Conservation (phyloP, 2,113 vertebrate species). For the Hemichromis elongatus region DNA sequence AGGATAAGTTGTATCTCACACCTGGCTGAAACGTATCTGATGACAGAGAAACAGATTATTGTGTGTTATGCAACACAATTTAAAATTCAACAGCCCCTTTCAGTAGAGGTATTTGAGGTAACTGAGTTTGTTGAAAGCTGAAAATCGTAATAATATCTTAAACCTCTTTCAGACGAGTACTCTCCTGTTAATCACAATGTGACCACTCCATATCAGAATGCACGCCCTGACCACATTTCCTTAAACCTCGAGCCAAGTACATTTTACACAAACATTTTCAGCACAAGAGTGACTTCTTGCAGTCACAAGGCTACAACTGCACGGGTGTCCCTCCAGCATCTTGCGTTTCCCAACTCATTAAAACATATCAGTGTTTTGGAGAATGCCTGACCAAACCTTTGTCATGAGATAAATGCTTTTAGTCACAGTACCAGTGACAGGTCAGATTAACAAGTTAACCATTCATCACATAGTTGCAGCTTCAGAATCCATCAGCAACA, state of each 20-base stretch:
- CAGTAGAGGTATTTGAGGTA: background rate
- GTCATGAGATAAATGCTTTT: background rate
- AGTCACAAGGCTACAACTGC: background rate
- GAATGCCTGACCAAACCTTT: background rate
- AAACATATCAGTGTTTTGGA: background rate
- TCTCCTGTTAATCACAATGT: background rate
- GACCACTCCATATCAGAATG: background rate
- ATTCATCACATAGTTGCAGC: background rate
- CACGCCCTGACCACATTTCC: background rate
- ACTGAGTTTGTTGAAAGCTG: background rate
- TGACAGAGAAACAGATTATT: background rate
- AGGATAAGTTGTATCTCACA: conserved; percentile 66
- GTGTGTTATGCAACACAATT: background rate
- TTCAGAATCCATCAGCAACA: background rate
- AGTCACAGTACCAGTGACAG: background rate
- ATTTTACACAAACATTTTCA: background rate
- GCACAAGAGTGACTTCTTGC: background rate
- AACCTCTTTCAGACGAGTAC: background rate
- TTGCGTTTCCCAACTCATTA: background rate
- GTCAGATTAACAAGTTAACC: background rate
- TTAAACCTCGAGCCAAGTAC: background rate
- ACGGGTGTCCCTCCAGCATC: background rate
- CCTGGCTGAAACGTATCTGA: conserved; percentile 63
- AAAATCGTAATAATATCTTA: background rate
- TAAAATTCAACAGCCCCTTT: background rate